A percentile compares a stretch with the other conserved stretches of the same genome.
These are phyloP conservation scores for Lysiphlebus fabarum DNA, from an alignment of 1,140 invertebrate genomes.

Conservation along the genomic window DNA sequence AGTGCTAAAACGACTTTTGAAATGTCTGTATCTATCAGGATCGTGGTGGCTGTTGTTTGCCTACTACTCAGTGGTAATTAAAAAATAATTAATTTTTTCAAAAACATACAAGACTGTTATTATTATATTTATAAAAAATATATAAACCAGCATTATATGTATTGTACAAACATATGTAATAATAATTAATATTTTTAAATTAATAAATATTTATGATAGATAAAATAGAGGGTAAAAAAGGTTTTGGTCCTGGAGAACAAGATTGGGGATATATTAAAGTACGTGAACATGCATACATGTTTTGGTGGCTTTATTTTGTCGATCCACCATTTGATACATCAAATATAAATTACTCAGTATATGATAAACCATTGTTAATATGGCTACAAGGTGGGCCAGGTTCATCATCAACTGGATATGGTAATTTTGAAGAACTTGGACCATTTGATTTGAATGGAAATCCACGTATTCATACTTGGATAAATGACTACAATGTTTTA, in stretches of 20 bases:
- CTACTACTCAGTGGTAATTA: no score
- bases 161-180: no score
- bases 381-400: conserved; percentile 80
- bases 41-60: no score
- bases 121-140: no score
- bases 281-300: conserved; percentile 70
- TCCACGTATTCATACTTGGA: conserved; percentile 71
- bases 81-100: no score
- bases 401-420: conserved; percentile 70
- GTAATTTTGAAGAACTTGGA: conserved; percentile 76
- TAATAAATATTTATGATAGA: not conserved
- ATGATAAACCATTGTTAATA: conserved; percentile 67
- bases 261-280: conserved; percentile 70
- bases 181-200: no score
- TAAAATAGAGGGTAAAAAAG: conserved; percentile 34
- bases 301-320: conserved; percentile 76
- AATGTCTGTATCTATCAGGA: no score
- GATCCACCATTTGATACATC: not conserved
- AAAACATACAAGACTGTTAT: no score
- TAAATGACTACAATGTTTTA: conserved; percentile 73
- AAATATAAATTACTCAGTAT: conserved; percentile 39
- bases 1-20: no score
- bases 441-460: conserved; percentile 66
- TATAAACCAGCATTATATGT: no score
- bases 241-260: conserved; percentile 61